Percentiles rank a stretch among this genome's conserved stretches.
These are phyloP conservation scores for Micromesistius poutassou DNA, from an alignment of 2,797 vertebrate species.

Conservation along the genomic window DNA sequence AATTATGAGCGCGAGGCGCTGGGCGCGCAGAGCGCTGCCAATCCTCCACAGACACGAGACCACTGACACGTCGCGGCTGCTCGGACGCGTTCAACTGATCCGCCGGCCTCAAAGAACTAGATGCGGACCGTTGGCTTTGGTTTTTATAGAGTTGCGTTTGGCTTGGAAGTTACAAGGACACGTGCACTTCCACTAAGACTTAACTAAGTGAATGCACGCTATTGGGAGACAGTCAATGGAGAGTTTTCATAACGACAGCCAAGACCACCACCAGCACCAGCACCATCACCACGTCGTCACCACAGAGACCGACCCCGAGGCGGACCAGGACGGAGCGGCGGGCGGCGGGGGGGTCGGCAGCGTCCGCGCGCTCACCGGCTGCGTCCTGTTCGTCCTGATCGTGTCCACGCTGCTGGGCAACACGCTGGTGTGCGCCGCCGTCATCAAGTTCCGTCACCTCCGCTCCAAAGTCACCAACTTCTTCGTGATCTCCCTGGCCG, in stretches of 20 bases:
- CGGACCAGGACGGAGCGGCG: conserved; percentile 18
- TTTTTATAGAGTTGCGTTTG: neutral
- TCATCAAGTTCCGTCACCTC: conserved; percentile 75
- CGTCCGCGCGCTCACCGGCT: conserved; percentile 65
- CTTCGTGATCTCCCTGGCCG: conserved; percentile 78
- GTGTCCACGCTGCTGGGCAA: conserved; percentile 76
- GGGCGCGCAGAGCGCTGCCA: neutral
- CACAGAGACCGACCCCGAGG: conserved; percentile 29
- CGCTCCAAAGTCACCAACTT: conserved; percentile 78
- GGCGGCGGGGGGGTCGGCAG: conserved; percentile 8
- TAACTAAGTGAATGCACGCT: neutral
- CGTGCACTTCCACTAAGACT: neutral
- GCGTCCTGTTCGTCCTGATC: conserved; percentile 72
- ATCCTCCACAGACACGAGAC: neutral
- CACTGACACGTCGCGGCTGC: neutral
- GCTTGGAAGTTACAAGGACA: neutral
- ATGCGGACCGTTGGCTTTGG: neutral
- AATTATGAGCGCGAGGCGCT: neutral
- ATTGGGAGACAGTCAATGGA: conserved; percentile 42
- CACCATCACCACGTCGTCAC: conserved; percentile 31
- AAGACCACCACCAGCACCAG: conserved; percentile 5
- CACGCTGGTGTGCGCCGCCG: conserved; percentile 72
- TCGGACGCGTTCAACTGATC: neutral
- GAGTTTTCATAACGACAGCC: conserved; percentile 39
- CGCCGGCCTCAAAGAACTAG: neutral